These are phyloP conservation scores for Agonopterix subpropinquella DNA, from an alignment of 2,888 invertebrate genomes.

Conservation along the genomic window DNA sequence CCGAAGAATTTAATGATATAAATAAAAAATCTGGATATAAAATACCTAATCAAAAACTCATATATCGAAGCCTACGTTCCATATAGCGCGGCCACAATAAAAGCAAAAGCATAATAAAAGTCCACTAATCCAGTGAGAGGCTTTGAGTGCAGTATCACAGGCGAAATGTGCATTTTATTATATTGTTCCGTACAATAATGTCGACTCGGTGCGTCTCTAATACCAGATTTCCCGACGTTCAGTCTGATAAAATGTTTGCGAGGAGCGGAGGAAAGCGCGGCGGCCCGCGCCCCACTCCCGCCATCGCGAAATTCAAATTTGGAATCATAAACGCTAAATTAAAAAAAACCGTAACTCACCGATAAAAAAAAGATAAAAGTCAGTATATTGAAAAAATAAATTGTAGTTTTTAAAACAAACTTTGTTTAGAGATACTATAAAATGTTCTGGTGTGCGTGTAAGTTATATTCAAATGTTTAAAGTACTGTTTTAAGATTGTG, in stretches of 20 bases:
- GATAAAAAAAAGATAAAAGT: neutral
- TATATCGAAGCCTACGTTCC: no score
- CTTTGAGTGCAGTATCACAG: constrained; percentile 1
- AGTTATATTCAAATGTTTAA: constrained; percentile 16
- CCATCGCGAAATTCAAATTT: constrained; percentile 58
- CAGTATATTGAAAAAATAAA: constrained; percentile 8
- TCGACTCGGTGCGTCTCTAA: constrained; percentile 49
- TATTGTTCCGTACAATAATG: constrained; percentile 34
- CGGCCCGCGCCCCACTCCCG: constrained; percentile 45
- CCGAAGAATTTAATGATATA: no score
- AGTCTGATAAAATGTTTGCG: constrained; percentile 65
- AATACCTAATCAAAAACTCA: no score
- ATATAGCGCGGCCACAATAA: neutral
- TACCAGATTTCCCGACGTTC: constrained; percentile 53
- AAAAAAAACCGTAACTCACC: constrained; percentile 16
- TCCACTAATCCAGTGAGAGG: neutral
- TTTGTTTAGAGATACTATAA: constrained; percentile 1
- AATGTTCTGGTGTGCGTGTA: constrained; percentile 14
- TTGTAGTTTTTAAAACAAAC: constrained; percentile 8
- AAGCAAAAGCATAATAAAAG: neutral
- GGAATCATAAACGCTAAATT: constrained; percentile 23
- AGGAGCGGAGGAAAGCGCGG: constrained; percentile 47
- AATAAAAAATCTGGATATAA: no score
- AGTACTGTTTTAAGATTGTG: constrained; percentile 14
- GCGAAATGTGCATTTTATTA: constrained; percentile 21